These are phyloP conservation scores for Metallyticus violacea DNA, from an alignment of 2,888 invertebrate genomes.

Conservation along the genomic window DNA sequence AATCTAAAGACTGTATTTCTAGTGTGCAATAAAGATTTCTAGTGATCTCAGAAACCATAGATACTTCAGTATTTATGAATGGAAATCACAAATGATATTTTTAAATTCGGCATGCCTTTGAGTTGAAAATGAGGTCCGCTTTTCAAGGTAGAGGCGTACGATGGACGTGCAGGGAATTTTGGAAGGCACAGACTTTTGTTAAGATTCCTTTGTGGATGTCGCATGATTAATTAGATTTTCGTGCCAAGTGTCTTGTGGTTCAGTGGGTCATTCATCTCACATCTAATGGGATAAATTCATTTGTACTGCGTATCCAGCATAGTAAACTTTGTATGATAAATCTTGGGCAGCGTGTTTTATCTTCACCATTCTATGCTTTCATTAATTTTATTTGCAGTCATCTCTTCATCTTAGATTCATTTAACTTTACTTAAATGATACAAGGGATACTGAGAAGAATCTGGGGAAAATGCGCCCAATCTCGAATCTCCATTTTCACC, in stretches of 20 bases:
- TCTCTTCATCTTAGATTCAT: no score
- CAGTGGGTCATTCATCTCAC: not conserved
- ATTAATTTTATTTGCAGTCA: no score
- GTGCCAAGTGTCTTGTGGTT: not conserved
- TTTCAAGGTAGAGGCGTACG: not conserved
- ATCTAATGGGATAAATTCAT: not conserved
- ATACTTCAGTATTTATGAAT: not conserved
- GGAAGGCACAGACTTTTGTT: not conserved
- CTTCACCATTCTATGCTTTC: no score
- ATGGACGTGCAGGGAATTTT: not conserved
- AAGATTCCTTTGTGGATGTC: not conserved
- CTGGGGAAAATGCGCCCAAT: no score
- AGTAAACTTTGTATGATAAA: no score
- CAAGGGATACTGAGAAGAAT: no score
- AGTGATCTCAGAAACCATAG: not conserved
- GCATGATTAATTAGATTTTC: not conserved
- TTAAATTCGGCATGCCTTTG: not conserved
- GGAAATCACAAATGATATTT: not conserved
- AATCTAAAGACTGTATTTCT: no score
- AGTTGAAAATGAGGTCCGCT: not conserved
- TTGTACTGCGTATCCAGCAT: not conserved
- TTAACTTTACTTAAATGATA: no score
- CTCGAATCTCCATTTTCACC: no score
- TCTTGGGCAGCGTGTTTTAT: no score
- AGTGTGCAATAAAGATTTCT: no score